phyloP scores from a whole-genome alignment of 1,140 invertebrate species.

The Phthorimaea operculella region DNA sequence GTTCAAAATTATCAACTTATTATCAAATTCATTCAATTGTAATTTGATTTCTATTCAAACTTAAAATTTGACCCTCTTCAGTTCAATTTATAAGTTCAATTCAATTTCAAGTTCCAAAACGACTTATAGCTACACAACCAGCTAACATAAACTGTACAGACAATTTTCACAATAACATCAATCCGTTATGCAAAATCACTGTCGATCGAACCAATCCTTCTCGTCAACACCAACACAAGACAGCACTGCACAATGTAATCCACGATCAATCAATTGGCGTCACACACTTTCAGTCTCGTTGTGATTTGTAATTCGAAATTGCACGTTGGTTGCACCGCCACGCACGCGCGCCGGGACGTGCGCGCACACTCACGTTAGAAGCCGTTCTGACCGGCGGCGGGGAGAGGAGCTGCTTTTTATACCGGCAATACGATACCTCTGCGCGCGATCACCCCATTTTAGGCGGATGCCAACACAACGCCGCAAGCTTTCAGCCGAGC shows the following conservation, averaged over 20 bases:
- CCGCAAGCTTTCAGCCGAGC: conserved; percentile 57
- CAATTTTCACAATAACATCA: background rate
- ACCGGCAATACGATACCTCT: conserved; percentile 85
- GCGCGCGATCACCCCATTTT: conserved; percentile 73
- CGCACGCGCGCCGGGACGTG: conserved; percentile 39
- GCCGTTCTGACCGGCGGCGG: conserved; percentile 87
- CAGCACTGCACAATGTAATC: conserved; percentile 49
- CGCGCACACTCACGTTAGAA: conserved; percentile 78
- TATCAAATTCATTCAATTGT: no score
- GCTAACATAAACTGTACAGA: no score
- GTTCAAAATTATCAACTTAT: no score
- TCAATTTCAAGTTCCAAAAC: no score
- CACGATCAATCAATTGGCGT: conserved; percentile 40
- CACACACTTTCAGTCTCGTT: conserved; percentile 29
- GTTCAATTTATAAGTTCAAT: no score
- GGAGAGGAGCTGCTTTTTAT: conserved; percentile 81
- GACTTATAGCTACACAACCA: no score
- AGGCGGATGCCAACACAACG: conserved; percentile 65
- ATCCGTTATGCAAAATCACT: background rate
- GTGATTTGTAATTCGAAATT: background rate
- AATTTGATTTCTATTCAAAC: no score
- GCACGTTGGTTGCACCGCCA: background rate
- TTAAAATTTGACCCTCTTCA: no score
- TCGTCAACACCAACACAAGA: conserved; percentile 35
- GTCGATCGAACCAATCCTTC: background rate